A percentile compares a stretch with the other conserved stretches of the same genome.
Conservation (phyloP, 2,113 vertebrate species). For the Tapirus terrestris region DNA sequence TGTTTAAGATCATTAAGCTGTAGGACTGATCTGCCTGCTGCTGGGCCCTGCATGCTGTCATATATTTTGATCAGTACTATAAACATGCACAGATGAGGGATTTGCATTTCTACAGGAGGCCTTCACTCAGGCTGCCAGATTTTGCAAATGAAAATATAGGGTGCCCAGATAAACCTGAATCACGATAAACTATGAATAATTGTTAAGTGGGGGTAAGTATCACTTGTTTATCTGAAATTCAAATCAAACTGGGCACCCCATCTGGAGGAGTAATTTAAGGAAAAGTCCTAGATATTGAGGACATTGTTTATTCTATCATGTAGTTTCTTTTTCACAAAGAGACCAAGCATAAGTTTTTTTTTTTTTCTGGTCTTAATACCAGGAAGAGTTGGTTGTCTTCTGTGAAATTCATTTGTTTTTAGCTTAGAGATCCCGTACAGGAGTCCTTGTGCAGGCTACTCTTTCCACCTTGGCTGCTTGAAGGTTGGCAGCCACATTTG, state of each 20-base stretch:
- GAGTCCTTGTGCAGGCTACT: neutral
- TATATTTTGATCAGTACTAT: neutral
- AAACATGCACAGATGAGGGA: neutral
- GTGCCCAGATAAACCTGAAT: neutral
- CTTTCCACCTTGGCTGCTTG: neutral
- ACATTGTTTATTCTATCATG: neutral
- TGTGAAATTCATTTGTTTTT: neutral
- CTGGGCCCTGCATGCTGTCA: fast-evolving
- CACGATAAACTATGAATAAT: neutral
- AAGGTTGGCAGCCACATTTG: neutral
- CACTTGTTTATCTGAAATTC: neutral
- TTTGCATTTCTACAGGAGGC: neutral
- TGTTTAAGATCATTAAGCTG: neutral
- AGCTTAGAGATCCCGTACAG: too few species aligned
- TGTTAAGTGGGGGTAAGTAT: neutral
- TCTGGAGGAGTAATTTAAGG: neutral
- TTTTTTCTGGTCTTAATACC: neutral
- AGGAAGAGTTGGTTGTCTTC: neutral
- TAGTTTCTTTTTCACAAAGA: neutral
- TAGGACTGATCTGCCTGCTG: too few species aligned
- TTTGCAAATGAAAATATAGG: neutral
- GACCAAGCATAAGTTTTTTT: neutral
- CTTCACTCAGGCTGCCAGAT: neutral
- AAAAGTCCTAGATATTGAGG: neutral
- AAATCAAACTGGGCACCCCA: neutral